A percentile compares a stretch with the other conserved stretches of the same genome.
Conservation (phyloP, 2,797 vertebrate species). For the Alexandromys oeconomus region DNA sequence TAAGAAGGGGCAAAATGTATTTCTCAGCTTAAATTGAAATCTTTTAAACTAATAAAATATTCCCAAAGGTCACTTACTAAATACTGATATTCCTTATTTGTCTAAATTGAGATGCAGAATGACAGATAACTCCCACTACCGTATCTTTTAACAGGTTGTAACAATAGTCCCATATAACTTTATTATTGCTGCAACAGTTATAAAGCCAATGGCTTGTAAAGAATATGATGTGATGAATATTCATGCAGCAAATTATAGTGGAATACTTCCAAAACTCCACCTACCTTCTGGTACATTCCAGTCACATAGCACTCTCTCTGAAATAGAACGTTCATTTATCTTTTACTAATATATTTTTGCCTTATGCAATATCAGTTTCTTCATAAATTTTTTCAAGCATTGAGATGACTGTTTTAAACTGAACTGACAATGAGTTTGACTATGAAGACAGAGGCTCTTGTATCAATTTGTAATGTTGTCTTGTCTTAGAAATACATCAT, state of each 20-base stretch:
- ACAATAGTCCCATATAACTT: constrained; percentile 53
- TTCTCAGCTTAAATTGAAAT: constrained; percentile 8
- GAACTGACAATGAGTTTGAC: not conserved
- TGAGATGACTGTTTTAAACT: not conserved
- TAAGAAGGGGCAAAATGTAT: not conserved
- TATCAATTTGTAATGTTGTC: not conserved
- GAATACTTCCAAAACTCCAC: constrained; percentile 15
- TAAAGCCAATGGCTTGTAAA: constrained; percentile 74
- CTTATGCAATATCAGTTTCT: constrained; percentile 35
- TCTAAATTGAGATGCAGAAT: constrained; percentile 48
- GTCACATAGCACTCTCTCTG: not conserved
- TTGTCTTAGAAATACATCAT: not conserved
- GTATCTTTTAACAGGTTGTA: constrained; percentile 42
- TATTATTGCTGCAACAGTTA: constrained; percentile 62
- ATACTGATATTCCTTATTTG: not conserved
- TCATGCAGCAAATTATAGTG: constrained; percentile 57
- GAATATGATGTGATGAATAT: constrained; percentile 75
- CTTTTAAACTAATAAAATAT: not conserved
- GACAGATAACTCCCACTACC: constrained; percentile 24
- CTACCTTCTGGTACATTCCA: constrained; percentile 54
- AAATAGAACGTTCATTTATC: not conserved
- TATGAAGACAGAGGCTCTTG: not conserved
- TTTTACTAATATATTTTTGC: not conserved
- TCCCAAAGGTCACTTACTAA: constrained; percentile 57
- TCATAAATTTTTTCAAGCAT: constrained; percentile 3